Conservation (phyloP, 2,113 vertebrate genomes). For the Salvator merianae region DNA sequence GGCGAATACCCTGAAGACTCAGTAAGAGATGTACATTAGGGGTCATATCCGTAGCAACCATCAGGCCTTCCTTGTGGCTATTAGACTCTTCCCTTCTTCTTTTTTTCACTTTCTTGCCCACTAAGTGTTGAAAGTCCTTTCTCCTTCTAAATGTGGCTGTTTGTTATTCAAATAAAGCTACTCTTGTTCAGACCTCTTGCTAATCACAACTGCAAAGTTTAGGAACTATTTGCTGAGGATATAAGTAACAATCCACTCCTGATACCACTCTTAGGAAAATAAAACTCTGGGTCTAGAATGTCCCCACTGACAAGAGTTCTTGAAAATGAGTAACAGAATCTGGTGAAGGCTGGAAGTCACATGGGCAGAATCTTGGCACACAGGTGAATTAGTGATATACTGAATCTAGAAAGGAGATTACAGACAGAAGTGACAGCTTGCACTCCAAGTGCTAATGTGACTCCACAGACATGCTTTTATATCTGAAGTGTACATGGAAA, state of each 20-base stretch:
- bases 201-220: constrained; percentile 35
- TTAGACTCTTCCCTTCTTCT: not conserved
- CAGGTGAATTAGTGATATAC: constrained; percentile 40
- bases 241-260: not conserved
- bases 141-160: constrained; percentile 39
- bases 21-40: not conserved
- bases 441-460: not conserved
- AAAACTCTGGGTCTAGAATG: constrained; percentile 24
- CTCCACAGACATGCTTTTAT: constrained; percentile 11
- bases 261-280: constrained; percentile 25
- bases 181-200: constrained; percentile 33
- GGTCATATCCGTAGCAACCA: too few species aligned
- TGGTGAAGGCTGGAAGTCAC: constrained; percentile 52
- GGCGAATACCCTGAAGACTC: not conserved
- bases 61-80: not conserved
- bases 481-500: constrained; percentile 8
- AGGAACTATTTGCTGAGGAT: not conserved
- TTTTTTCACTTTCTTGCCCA: constrained; percentile 20
- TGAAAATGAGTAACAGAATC: constrained; percentile 34
- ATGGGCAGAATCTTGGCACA: constrained; percentile 40
- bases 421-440: constrained; percentile 11
- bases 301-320: constrained; percentile 31
- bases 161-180: constrained; percentile 47
- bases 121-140: constrained; percentile 47
- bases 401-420: not conserved